Conservation (phyloP, 2,797 vertebrate genomes). For the Balearica regulorum region DNA sequence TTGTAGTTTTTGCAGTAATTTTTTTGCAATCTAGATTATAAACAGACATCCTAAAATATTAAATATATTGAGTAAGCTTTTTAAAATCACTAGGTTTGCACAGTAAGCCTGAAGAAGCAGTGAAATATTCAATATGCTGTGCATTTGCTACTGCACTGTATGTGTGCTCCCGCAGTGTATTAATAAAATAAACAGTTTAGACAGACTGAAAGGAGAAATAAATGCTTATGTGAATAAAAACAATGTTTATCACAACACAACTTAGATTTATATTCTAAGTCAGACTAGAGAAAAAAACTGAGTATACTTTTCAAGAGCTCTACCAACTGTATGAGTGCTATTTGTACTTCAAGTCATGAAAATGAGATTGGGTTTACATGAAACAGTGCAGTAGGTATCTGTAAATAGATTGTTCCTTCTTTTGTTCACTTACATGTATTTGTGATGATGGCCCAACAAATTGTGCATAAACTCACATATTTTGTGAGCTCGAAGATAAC, state of each 20-base stretch:
- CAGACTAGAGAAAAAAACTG: neutral
- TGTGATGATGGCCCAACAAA: neutral
- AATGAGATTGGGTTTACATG: neutral
- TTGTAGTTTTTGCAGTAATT: neutral
- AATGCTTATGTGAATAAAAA: neutral
- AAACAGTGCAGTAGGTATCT: neutral
- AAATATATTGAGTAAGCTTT: neutral
- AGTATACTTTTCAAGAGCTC: neutral
- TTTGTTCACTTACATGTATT: neutral
- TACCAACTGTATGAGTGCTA: neutral
- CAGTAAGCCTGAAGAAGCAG: neutral
- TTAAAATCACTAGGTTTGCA: neutral
- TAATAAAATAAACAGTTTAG: constrained; percentile 3
- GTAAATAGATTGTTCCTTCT: neutral
- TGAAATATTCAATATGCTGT: neutral
- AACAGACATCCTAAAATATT: neutral
- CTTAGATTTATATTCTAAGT: neutral
- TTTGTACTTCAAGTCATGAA: neutral
- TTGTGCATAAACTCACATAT: neutral
- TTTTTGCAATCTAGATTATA: neutral
- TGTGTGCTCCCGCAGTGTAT: neutral
- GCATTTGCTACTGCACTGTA: neutral
- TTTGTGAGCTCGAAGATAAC: neutral
- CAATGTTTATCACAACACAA: neutral
- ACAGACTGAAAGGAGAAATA: neutral